Base-by-base conservation (phyloP, 2,113 vertebrate genomes). In the Elaphurus davidianus region DNA sequence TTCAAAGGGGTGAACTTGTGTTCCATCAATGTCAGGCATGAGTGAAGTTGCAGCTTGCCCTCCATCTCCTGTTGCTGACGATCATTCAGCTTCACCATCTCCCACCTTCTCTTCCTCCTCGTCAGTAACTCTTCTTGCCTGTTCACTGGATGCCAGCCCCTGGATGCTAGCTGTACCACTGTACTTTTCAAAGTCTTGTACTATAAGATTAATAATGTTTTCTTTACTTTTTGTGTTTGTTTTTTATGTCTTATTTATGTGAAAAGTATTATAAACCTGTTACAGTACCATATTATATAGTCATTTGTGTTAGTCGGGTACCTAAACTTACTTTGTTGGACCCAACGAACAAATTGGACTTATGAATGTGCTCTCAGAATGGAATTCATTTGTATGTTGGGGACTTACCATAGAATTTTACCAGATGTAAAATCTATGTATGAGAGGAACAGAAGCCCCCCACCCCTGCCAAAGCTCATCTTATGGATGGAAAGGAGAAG, bases 11-110 rank as follows among this genome's bases (percentile, higher is more conserved):
- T 71, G n/a, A 71, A 71, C n/a, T 71, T 71, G 67, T 17, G 16
- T 17, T 54, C 5, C 19, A 71, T 36, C n/a, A 71, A 0, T 36
- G 9, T 36, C 64, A 71, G 17, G n/a, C 1, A 0, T 36, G 64
- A 36, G 4, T 36, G 9, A 71, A 71, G 64, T 23, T 71, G 64
- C n/a, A 36, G 17, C 4, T 71, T 21, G n/a, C 64, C 17, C n/a
- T 71, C 64, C 4, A 21, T 36, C 64, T 36, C 64, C 64, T 36
- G 19, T 36, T 36, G 17, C 64, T 71, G 64, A 71, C 1, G 4
- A 12, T 71, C n/a, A 1, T 71, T 71, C 64, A 36, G n/a, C 9
- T 71, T 5, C 12, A 6, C n/a, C n/a, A 36, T 12, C 64, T 36
- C 64, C n/a, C n/a, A 71, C 16, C 17, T 0, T 9, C 64, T 71